Evolutionary conservation across 2,888 invertebrate genomes (phyloP).

Genomic region (Heliconius sara): DNA sequence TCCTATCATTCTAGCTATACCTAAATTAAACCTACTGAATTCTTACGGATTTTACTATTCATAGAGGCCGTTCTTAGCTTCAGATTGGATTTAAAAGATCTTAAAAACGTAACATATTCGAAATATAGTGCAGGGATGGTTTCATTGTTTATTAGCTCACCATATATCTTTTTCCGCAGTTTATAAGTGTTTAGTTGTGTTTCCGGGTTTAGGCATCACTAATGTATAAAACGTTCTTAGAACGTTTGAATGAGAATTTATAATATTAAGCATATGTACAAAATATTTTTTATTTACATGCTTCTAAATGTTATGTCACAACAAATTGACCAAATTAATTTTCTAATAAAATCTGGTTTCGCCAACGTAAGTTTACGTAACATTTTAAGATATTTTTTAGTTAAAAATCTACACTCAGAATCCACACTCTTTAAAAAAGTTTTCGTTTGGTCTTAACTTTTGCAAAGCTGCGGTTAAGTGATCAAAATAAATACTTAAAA

Average conservation of each 20-base stretch:
- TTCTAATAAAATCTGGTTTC: background rate
- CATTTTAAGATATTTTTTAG: background rate
- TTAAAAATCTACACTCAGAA: background rate
- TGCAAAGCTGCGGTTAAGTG: slow-evolving; percentile 34
- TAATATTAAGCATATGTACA: too few relatives aligned
- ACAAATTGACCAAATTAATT: background rate
- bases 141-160: background rate
- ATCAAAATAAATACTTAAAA: slow-evolving; percentile 24
- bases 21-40: background rate
- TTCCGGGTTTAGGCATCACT: background rate
- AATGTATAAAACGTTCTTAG: background rate
- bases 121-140: background rate
- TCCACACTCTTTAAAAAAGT: slow-evolving; percentile 14
- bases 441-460: slow-evolving; percentile 38
- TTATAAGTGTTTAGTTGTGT: too few relatives aligned
- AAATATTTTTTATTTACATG: too few relatives aligned
- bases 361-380: background rate
- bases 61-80: slow-evolving; percentile 2
- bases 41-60: slow-evolving; percentile 16
- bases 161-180: too few relatives aligned
- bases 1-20: background rate
- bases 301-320: too few relatives aligned
- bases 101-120: background rate
- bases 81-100: background rate
- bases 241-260: background rate